phyloP scores from a whole-genome alignment of 2,113 vertebrate species.

The Cricetomys ansorgei region DNA sequence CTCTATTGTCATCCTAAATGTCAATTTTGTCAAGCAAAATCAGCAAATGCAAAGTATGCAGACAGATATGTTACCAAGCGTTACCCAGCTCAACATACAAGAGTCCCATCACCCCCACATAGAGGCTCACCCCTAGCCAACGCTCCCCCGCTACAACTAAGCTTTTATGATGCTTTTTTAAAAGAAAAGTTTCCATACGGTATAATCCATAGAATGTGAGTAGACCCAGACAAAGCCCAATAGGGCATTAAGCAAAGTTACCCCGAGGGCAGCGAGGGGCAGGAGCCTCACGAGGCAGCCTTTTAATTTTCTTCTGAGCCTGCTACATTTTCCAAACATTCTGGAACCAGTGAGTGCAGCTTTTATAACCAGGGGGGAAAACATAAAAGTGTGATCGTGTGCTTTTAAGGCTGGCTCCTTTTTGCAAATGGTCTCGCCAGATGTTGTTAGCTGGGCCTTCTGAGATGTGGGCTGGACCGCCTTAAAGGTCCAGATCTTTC shows the following conservation, averaged over 20 bases:
- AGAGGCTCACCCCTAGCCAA: background rate
- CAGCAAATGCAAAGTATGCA: background rate
- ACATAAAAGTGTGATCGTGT: slow-evolving; percentile 46
- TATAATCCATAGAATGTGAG: background rate
- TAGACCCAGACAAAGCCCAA: background rate
- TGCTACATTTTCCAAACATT: slow-evolving; percentile 62
- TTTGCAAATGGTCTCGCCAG: slow-evolving; percentile 73
- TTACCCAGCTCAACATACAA: background rate
- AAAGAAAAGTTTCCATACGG: background rate
- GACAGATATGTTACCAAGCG: background rate
- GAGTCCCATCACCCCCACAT: background rate
- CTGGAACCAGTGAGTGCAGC: background rate
- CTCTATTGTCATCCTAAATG: background rate
- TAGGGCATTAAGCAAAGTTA: background rate
- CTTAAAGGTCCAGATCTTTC: slow-evolving; percentile 44
- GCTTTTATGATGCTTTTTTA: background rate
- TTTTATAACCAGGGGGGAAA: slow-evolving; percentile 42
- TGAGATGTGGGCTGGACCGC: slow-evolving; percentile 5
- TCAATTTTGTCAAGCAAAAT: background rate
- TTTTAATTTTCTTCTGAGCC: slow-evolving; percentile 62
- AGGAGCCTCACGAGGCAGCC: background rate
- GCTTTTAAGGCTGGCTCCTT: slow-evolving; percentile 43
- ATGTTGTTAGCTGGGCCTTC: slow-evolving; percentile 54
- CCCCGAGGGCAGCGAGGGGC: background rate
- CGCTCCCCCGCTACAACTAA: background rate